phyloP scores from a whole-genome alignment of 2,888 invertebrate species.

The Sinopyrophorus schimmeli region DNA sequence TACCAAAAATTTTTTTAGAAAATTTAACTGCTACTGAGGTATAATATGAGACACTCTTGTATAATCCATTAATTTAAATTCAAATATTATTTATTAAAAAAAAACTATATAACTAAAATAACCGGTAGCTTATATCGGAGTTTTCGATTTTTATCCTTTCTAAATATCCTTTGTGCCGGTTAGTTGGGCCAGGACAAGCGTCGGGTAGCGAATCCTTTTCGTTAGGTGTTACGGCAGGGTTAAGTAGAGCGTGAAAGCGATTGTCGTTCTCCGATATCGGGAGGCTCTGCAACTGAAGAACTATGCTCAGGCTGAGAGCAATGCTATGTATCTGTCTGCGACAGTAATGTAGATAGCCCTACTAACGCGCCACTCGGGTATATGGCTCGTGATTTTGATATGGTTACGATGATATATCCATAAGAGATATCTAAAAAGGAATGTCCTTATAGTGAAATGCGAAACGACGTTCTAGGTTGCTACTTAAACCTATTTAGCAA shows the following conservation, averaged over 20 bases:
- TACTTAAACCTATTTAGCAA: constrained; percentile 17
- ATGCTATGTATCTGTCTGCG: constrained; percentile 45
- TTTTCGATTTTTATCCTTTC: constrained; percentile 22
- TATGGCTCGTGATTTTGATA: constrained; percentile 45
- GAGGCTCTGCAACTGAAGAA: constrained; percentile 30
- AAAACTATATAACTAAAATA: too few species aligned
- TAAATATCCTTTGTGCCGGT: constrained; percentile 27
- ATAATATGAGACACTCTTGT: too few species aligned
- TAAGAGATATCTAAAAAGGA: constrained; percentile 43
- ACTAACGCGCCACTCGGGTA: constrained; percentile 46
- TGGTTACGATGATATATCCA: constrained; percentile 42
- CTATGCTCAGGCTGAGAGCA: constrained; percentile 41
- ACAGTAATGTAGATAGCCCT: constrained; percentile 44
- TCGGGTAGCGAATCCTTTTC: constrained; percentile 34
- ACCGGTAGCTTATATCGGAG: constrained; percentile 12
- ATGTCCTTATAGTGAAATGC: constrained; percentile 37
- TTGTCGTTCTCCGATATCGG: constrained; percentile 40
- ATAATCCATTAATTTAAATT: too few species aligned
- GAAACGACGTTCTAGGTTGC: constrained; percentile 19
- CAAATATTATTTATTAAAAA: too few species aligned
- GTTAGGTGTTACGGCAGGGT: constrained; percentile 40
- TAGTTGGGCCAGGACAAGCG: constrained; percentile 28
- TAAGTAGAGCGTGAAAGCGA: constrained; percentile 51
- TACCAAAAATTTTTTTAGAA: too few species aligned
- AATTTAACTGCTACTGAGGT: too few species aligned